phyloP scores from a whole-genome alignment of 2,113 vertebrate genomes.

The Chloropsis hardwickii region DNA sequence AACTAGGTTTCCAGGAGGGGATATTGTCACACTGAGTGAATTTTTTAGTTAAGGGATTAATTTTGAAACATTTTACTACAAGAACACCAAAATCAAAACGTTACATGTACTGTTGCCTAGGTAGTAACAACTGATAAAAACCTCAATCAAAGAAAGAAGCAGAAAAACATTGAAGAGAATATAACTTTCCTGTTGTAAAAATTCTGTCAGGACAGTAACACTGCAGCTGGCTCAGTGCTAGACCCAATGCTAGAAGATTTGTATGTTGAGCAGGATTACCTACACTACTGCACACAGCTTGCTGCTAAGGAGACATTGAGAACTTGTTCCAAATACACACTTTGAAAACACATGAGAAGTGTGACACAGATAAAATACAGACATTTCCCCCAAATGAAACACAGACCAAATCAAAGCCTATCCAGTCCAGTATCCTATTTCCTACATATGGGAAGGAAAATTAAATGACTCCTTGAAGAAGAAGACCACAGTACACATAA shows the following conservation, averaged over 20 bases:
- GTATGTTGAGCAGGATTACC: not conserved
- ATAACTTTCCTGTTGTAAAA: not conserved
- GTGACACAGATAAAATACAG: slow-evolving; percentile 44
- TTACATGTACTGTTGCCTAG: not conserved
- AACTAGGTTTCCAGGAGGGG: not conserved
- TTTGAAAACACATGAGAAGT: slow-evolving; percentile 1
- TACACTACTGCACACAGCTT: not conserved
- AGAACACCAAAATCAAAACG: not conserved
- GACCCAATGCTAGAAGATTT: not conserved
- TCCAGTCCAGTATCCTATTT: slow-evolving; percentile 21
- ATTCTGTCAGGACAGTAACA: not conserved
- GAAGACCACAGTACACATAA: not conserved
- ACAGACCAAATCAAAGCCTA: slow-evolving; percentile 41
- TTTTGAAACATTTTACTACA: slow-evolving; percentile 4
- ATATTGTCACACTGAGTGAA: not conserved
- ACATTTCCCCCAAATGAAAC: slow-evolving; percentile 8
- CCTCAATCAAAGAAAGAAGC: not conserved
- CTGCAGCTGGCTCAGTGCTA: not conserved
- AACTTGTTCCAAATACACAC: not conserved
- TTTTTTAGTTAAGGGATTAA: not conserved
- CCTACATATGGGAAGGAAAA: slow-evolving; percentile 23
- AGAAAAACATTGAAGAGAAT: not conserved
- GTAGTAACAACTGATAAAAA: not conserved
- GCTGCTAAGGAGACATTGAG: not conserved
- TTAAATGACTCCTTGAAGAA: not conserved